Evolutionary conservation across 2,888 invertebrate species (phyloP).

Genomic region (Noctua janthina): DNA sequence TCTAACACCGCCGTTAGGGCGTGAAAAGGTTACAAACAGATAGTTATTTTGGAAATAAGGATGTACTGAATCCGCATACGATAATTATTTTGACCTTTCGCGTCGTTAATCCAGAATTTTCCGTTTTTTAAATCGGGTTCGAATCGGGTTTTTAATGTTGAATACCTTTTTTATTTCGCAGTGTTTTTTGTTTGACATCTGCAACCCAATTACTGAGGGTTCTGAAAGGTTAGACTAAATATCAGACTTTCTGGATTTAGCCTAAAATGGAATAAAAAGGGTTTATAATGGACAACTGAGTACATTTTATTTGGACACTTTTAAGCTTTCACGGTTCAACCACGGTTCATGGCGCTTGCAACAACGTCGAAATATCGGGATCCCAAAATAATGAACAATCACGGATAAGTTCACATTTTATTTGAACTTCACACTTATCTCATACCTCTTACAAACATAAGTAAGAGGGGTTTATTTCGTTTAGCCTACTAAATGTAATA

Average conservation of each 20-base stretch:
- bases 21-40: not conserved
- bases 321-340: too few relatives aligned
- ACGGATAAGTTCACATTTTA: not conserved
- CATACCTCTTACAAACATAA: not conserved
- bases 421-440: not conserved
- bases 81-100: not conserved
- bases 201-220: constrained; percentile 23
- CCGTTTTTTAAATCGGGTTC: not conserved
- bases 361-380: too few relatives aligned
- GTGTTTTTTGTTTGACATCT: constrained; percentile 1
- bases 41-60: not conserved
- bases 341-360: too few relatives aligned
- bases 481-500: not conserved
- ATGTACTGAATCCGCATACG: not conserved
- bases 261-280: not conserved
- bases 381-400: too few relatives aligned
- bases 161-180: constrained; percentile 3
- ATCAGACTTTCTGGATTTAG: not conserved
- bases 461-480: not conserved
- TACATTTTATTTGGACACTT: not conserved
- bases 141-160: not conserved
- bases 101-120: not conserved
- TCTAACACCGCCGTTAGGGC: not conserved
- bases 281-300: not conserved
- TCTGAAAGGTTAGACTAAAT: not conserved